Evolutionary conservation across 2,888 invertebrate species (phyloP).

Genomic region (Linyphia triangularis): DNA sequence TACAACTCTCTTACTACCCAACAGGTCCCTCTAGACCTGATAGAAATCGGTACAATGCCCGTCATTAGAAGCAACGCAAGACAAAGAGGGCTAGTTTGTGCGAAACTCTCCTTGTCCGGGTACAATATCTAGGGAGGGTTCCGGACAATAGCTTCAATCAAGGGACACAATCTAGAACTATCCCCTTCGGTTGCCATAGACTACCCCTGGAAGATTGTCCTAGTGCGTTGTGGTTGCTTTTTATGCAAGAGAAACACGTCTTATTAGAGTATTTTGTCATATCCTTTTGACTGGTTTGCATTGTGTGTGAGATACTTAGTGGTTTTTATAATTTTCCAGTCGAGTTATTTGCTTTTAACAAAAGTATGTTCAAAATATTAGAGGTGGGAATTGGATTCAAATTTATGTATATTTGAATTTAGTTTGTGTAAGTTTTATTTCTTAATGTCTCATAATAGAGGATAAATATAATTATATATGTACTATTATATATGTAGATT

Average conservation of each 20-base stretch:
- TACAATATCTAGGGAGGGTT: conserved; percentile 35
- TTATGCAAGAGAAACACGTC: neutral
- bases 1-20: neutral
- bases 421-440: too few relatives aligned
- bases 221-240: conserved; percentile 7
- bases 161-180: neutral
- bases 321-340: too few relatives aligned
- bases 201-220: neutral
- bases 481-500: too few relatives aligned
- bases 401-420: too few relatives aligned
- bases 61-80: conserved; percentile 53
- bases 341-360: too few relatives aligned
- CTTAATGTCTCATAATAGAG: too few relatives aligned
- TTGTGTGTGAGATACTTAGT: neutral
- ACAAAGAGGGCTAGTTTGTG: conserved; percentile 65
- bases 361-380: too few relatives aligned
- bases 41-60: conserved; percentile 55
- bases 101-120: conserved; percentile 24
- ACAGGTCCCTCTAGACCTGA: conserved; percentile 13
- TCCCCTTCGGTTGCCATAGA: neutral
- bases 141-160: conserved; percentile 68
- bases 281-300: neutral
- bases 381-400: too few relatives aligned
- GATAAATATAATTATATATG: too few relatives aligned
- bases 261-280: conserved; percentile 34